A percentile compares a stretch with the other conserved stretches of the same genome.
These are phyloP conservation scores for Mactra quadrangularis DNA, from an alignment of 1,140 invertebrate species.

Conservation along the genomic window DNA sequence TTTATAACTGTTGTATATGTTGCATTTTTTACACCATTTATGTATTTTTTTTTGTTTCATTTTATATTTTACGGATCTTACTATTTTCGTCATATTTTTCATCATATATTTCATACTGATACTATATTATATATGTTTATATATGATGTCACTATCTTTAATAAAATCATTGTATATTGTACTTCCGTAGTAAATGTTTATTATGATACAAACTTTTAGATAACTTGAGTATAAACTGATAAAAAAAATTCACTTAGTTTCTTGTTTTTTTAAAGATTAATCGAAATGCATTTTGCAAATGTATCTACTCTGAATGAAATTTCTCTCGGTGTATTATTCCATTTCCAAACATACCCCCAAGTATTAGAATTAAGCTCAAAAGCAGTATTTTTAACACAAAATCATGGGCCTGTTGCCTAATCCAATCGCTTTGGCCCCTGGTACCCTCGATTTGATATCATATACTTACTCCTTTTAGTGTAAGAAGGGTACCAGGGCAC, in stretches of 20 bases:
- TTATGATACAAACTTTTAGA: constrained; percentile 33
- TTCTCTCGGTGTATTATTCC: too few species aligned
- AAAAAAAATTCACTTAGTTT: neutral
- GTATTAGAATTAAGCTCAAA: neutral
- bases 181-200: constrained; percentile 37
- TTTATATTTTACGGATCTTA: neutral
- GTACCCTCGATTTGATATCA: too few species aligned
- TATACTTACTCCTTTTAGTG: too few species aligned
- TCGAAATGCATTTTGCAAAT: too few species aligned
- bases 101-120: constrained; percentile 10
- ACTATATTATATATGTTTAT: constrained; percentile 13
- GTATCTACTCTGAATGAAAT: too few species aligned
- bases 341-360: neutral
- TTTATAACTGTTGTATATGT: too few species aligned
- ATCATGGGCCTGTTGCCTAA: too few species aligned
- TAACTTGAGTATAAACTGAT: constrained; percentile 43
- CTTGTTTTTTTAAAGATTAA: neutral
- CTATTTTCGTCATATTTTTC: neutral
- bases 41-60: too few species aligned
- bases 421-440: too few species aligned
- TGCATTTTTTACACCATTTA: too few species aligned
- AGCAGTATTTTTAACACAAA: too few species aligned
- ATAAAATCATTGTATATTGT: constrained; percentile 27
- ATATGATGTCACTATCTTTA: constrained; percentile 1
- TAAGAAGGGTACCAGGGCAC: too few species aligned